Evolutionary conservation across 2,797 vertebrate genomes (phyloP), one percentile per base, ranked within the genome.

Genomic region (Microcaecilia unicolor): DNA sequence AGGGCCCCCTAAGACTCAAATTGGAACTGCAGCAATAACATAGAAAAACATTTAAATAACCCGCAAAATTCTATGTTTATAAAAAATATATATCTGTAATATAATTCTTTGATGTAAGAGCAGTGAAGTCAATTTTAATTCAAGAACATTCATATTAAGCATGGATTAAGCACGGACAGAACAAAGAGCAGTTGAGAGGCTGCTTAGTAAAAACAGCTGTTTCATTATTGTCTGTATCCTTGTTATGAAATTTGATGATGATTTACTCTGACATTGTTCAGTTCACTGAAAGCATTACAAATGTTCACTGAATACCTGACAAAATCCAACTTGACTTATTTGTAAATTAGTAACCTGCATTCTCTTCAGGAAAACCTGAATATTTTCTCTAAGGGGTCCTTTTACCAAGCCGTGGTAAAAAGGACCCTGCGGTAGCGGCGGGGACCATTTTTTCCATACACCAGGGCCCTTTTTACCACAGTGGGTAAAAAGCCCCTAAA

Each of bases 291-390:
- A 69, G 45, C 48, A 61, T 46, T 34, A 50, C 51, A 47, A 69
- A 54, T 31, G 45, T 38, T 73, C 67, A 46, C 22, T 50, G 56
- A 67, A 18, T 56, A 67, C 61, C 60, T 61, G 67, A 67, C 56
- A 61, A 46, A 64, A 64, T n/a, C 34, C 56, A 57, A 58, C 37
- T 51, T 64, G 67, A 73, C 62, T 70, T 62, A 48, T 9, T 48
- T 42, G 55, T 51, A 44, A 54, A 61, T 67, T 58, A 61, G 34
- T 31, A 14, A 18, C 58, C 44, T 18, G 43, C 23, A 41, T 59
- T 64, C 55, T 50, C 51, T 41, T 38, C 49, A 36, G 41, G 15
- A 15, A 42, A 48, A 3, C n/a, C 26, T 22, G 18, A 25, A 15
- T n/a, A n/a, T n/a, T n/a, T n/a, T n/a, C n/a, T n/a, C n/a, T n/a